Percentiles rank a stretch among this genome's conserved stretches.
These are phyloP conservation scores for Scrobipalpa costella DNA, from an alignment of 2,888 invertebrate genomes.

Conservation along the genomic window DNA sequence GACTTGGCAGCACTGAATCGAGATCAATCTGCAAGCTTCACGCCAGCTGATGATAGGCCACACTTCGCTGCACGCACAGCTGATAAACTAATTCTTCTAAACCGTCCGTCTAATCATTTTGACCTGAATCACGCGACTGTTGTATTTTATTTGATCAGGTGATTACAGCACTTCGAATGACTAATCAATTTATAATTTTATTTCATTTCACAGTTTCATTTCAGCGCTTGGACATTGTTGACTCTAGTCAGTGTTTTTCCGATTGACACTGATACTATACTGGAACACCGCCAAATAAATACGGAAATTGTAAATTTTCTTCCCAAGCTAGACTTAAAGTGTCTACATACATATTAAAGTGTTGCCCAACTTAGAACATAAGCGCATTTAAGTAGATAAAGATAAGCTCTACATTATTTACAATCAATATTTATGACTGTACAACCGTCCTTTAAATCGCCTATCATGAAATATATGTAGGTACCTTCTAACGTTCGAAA, in stretches of 20 bases:
- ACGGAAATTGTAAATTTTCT: background rate
- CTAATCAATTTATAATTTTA: background rate
- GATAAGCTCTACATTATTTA: too few species aligned
- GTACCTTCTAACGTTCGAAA: background rate
- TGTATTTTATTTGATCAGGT: background rate
- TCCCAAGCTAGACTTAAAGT: background rate
- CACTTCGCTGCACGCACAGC: slow-evolving; percentile 1
- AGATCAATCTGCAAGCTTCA: background rate
- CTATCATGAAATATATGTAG: background rate
- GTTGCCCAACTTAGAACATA: background rate
- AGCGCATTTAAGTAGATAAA: background rate
- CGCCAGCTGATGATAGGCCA: background rate
- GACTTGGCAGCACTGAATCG: too few species aligned
- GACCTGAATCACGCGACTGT: background rate
- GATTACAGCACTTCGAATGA: background rate
- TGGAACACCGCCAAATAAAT: background rate
- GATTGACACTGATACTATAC: background rate
- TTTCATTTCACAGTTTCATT: background rate
- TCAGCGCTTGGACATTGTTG: background rate
- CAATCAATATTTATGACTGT: too few species aligned
- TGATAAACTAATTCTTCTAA: background rate
- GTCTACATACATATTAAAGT: too few species aligned
- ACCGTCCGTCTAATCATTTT: background rate
- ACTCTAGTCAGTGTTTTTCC: background rate
- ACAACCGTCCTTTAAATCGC: too few species aligned